Conservation (phyloP, 1,140 invertebrate species). For the Ganaspis sp. region DNA sequence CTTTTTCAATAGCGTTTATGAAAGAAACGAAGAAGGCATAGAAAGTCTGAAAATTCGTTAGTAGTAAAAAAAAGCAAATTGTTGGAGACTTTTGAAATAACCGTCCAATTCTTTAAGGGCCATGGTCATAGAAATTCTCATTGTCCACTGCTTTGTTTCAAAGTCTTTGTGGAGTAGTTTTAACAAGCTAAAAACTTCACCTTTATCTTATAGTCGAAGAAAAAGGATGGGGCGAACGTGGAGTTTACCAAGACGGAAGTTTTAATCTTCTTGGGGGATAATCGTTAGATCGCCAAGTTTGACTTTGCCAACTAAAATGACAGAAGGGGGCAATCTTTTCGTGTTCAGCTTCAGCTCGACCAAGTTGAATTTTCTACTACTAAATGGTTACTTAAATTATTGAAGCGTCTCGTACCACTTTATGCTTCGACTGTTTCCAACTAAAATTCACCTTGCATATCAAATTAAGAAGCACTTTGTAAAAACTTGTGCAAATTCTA, state of each 20-base stretch:
- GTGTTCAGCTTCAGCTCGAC: not conserved
- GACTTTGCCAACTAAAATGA: not conserved
- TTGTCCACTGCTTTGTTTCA: slow-evolving; percentile 19
- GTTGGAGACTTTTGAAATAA: slow-evolving; percentile 8
- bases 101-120: not conserved
- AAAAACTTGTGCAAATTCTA: not conserved
- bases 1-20: not conserved
- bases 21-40: not conserved
- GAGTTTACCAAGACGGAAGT: slow-evolving; percentile 9
- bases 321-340: not conserved
- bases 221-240: slow-evolving; percentile 1
- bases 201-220: slow-evolving; percentile 3
- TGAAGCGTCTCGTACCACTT: not conserved
- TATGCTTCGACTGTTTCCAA: not conserved
- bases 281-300: slow-evolving; percentile 15
- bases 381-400: not conserved
- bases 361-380: not conserved
- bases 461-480: not conserved
- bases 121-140: slow-evolving; percentile 7
- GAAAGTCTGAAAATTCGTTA: not conserved
- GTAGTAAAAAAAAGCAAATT: not conserved
- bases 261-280: slow-evolving; percentile 16
- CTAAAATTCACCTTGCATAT: not conserved
- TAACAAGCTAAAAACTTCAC: slow-evolving; percentile 26
- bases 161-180: slow-evolving; percentile 24